Percentiles rank a stretch among this genome's conserved stretches.
These are phyloP conservation scores for Rhabditoides inermis DNA, from an alignment of 2,888 invertebrate species.

Conservation along the genomic window DNA sequence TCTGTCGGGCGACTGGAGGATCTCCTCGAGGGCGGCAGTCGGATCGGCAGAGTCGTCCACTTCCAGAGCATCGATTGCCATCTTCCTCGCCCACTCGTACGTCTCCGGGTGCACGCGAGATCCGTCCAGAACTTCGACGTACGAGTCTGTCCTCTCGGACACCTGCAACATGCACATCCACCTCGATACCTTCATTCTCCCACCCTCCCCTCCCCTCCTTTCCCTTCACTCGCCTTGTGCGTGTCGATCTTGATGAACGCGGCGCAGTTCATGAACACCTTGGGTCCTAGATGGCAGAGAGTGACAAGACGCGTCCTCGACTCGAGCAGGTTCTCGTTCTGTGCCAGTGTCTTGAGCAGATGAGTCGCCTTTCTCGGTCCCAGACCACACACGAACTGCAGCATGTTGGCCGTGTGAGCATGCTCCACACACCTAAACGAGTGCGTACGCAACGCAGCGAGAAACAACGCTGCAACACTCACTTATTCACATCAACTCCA, in stretches of 20 bases:
- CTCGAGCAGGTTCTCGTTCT: constrained; percentile 41
- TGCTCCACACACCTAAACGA: constrained; percentile 74
- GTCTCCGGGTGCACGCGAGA: constrained; percentile 97
- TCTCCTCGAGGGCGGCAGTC: constrained; percentile 91
- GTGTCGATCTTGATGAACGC: constrained; percentile 98
- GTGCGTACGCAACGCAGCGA: background rate
- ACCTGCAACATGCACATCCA: constrained; percentile 57
- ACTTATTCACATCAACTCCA: constrained; percentile 26
- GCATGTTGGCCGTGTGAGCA: constrained; percentile 70
- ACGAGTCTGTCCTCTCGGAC: constrained; percentile 43
- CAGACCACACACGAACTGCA: constrained; percentile 93
- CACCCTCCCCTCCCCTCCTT: background rate
- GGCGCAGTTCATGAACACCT: constrained; percentile 95
- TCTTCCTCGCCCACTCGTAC: constrained; percentile 98
- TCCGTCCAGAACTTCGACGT: constrained; percentile 72
- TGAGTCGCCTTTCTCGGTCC: constrained; percentile 79
- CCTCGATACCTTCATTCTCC: constrained; percentile 60
- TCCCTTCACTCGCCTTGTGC: constrained; percentile 61
- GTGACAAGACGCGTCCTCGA: constrained; percentile 86
- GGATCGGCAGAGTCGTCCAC: constrained; percentile 63
- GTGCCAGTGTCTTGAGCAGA: constrained; percentile 53
- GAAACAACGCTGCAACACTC: background rate
- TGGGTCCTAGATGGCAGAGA: constrained; percentile 90
- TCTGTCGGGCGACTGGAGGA: constrained; percentile 74
- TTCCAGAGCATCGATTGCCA: constrained; percentile 97